A percentile compares a stretch with the other conserved stretches of the same genome.
phyloP scores from a whole-genome alignment of 2,797 vertebrate genomes.

The Hydrolagus colliei region DNA sequence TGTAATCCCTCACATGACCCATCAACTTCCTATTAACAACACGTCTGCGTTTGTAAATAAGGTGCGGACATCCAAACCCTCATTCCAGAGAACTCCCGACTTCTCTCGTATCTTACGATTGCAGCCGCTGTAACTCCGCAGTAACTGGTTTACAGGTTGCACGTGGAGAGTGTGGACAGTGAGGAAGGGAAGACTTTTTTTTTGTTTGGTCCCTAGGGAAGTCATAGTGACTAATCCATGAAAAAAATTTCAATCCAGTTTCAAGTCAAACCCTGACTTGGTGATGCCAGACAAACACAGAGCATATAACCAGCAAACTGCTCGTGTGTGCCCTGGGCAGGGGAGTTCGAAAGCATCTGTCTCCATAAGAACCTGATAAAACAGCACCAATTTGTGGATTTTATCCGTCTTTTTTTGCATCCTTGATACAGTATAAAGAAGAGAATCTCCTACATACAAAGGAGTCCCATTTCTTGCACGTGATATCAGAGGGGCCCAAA shows the following conservation, averaged over 20 bases:
- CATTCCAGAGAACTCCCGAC: too few relatives aligned
- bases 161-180: too few relatives aligned
- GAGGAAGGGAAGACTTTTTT: too few relatives aligned
- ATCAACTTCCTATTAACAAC: neutral
- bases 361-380: neutral
- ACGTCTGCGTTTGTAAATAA: neutral
- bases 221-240: neutral
- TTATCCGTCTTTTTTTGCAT: neutral
- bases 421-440: neutral
- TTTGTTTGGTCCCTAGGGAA: neutral
- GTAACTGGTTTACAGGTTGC: too few relatives aligned
- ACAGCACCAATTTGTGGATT: neutral
- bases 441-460: neutral
- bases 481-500: too few relatives aligned
- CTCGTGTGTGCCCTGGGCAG: neutral
- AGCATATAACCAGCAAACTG: neutral
- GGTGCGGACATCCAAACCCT: neutral
- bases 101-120: neutral
- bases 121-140: too few relatives aligned
- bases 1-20: neutral
- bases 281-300: neutral
- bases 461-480: too few relatives aligned
- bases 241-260: neutral
- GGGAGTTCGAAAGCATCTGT: neutral
- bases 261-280: neutral